Evolutionary conservation across 2,888 invertebrate genomes (phyloP), one percentile per base, ranked within the genome.

Genomic region (Limnephilus auricula): DNA sequence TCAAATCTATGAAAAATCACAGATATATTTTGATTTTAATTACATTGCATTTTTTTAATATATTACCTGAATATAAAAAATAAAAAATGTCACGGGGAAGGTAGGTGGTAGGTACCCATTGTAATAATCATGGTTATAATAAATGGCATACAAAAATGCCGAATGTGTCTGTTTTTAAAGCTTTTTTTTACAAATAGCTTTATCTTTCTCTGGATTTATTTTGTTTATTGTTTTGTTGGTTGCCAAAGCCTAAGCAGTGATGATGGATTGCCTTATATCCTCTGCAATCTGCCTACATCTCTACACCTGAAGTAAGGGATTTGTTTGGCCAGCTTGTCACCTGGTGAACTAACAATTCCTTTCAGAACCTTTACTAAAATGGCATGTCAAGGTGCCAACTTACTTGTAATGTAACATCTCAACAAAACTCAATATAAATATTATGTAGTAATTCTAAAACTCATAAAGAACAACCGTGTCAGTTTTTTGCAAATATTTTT

Each of bases 211-310:
- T 65, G 25, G 65, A 65, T 65, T 65, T 65, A 65, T 65, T 15
- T 65, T 65, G 12, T 65, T 65, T 25, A 65, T 65, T 65, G 65
- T 65, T 65, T 65, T 65, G 65, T 65, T 65, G 65, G 79, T 40
- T 88, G 31, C 87, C 32, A 45, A 85, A 85, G 85, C 40, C 85
- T 85, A 79, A 88, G 87, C 87, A 88, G 87, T 88, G 87, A 88
- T 79, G 79, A 88, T 79, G 87, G 85, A 88, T n/a, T 78, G 30
- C 78, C 79, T 32, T 78, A 34, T 34, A 32, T 50, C 50, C 65
- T 86, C 86, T 78, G 87, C 86, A 86, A 88, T 88, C 87, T 88
- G 31, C 79, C 87, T 88, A n/a, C 87, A 88, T n/a, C 87, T 86
- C n/a, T 86, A 37, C 37, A 32, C 79, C 31, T 65, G 78, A 88